Conservation (phyloP, 2,888 invertebrate species). For the Cephus nigrinus region DNA sequence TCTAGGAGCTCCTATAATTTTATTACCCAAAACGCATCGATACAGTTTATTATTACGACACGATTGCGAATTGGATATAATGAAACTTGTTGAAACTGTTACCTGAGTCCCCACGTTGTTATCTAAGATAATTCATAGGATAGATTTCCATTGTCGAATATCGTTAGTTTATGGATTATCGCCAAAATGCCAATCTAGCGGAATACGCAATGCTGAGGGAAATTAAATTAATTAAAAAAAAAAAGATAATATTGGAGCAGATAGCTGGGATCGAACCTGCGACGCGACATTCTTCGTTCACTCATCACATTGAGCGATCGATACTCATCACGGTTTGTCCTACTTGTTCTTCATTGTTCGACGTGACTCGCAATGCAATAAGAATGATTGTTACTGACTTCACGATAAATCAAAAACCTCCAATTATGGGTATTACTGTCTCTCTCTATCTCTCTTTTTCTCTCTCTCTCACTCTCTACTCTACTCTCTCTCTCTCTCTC, state of each 20-base stretch:
- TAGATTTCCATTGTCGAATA: background rate
- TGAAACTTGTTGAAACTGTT: conserved; percentile 47
- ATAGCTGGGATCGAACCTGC: background rate
- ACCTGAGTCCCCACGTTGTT: conserved; percentile 45
- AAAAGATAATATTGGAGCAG: background rate
- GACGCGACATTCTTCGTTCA: background rate
- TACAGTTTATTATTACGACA: conserved; percentile 1
- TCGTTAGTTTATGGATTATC: background rate
- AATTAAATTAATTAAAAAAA: background rate
- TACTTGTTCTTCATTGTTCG: background rate
- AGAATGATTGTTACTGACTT: background rate
- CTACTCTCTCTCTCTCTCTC: too few species aligned
- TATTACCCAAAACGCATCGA: conserved; percentile 12
- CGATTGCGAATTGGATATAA: conserved; percentile 12
- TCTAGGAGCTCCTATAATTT: background rate
- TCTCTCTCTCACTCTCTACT: too few species aligned
- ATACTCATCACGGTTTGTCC: background rate
- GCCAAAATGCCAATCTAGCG: background rate
- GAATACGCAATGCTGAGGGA: background rate
- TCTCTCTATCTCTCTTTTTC: too few species aligned
- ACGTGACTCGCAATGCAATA: background rate
- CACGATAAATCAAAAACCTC: background rate
- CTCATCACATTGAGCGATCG: background rate
- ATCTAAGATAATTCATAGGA: conserved; percentile 14
- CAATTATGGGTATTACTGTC: background rate